Evolutionary conservation across 1,140 invertebrate species (phyloP).

Genomic region (Drosophila paulistorum): DNA sequence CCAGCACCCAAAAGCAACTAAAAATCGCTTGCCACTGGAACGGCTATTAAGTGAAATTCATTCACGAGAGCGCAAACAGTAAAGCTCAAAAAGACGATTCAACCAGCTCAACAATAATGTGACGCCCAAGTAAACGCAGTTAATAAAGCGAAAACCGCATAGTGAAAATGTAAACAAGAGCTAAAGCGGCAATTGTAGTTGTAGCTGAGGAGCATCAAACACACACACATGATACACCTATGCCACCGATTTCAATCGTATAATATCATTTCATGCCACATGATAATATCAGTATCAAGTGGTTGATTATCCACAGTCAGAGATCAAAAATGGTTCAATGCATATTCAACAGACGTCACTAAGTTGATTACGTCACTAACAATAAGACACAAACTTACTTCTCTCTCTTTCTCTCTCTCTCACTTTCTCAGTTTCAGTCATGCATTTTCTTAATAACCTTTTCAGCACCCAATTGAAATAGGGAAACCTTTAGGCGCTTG

Average conservation of each 20-base stretch:
- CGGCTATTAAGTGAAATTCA: conserved; percentile 72
- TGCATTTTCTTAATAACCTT: too few species aligned
- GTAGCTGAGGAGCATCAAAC: conserved; percentile 49
- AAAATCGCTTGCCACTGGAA: conserved; percentile 43
- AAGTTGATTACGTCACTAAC: background rate
- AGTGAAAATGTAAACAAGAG: conserved; percentile 79
- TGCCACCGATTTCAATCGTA: conserved; percentile 1
- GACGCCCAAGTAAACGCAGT: conserved; percentile 65
- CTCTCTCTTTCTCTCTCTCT: too few species aligned
- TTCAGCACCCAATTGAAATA: too few species aligned
- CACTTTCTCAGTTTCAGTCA: too few species aligned
- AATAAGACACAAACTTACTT: background rate
- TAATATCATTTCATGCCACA: conserved; percentile 2
- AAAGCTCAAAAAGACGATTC: conserved; percentile 33
- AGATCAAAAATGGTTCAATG: too few species aligned
- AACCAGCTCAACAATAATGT: conserved; percentile 43
- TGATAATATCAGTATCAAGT: conserved; percentile 4
- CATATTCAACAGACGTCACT: background rate
- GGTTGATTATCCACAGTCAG: background rate
- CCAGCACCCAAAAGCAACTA: conserved; percentile 26
- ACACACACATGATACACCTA: conserved; percentile 4
- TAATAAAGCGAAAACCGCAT: conserved; percentile 78
- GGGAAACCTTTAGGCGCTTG: too few species aligned
- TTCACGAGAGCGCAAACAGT: conserved; percentile 51
- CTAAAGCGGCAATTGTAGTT: conserved; percentile 42